A percentile compares a stretch with the other conserved stretches of the same genome.
These are phyloP conservation scores for Rallus crepitans DNA, from an alignment of 2,797 vertebrate species.

Conservation along the genomic window DNA sequence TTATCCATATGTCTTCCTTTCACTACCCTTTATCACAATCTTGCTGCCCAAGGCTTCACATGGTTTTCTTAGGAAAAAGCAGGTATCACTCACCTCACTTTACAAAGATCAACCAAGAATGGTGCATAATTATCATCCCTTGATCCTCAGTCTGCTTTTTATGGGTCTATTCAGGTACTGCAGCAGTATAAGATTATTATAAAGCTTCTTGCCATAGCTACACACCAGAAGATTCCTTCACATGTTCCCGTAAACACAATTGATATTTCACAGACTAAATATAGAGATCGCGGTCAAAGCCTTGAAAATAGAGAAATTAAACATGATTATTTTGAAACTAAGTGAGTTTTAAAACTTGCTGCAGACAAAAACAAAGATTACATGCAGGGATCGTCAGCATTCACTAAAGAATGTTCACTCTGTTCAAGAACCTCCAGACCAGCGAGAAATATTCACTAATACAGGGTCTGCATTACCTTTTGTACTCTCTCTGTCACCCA, in stretches of 20 bases:
- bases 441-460: not conserved
- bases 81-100: not conserved
- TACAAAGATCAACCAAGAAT: not conserved
- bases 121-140: not conserved
- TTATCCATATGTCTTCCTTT: not conserved
- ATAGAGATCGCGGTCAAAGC: not conserved
- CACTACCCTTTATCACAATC: not conserved
- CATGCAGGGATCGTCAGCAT: not conserved
- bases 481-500: not conserved
- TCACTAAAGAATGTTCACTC: not conserved
- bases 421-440: not conserved
- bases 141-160: not conserved
- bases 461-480: not conserved
- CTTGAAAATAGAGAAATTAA: not conserved
- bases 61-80: not conserved
- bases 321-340: not conserved
- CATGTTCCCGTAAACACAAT: not conserved
- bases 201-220: not conserved
- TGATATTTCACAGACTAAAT: not conserved
- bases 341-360: not conserved
- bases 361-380: not conserved
- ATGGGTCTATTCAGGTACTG: not conserved
- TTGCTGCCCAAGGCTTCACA: not conserved
- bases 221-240: not conserved
- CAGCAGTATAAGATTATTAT: not conserved